Evolutionary conservation across 2,888 invertebrate species (phyloP).

Genomic region (Pyrrhosoma nymphula): DNA sequence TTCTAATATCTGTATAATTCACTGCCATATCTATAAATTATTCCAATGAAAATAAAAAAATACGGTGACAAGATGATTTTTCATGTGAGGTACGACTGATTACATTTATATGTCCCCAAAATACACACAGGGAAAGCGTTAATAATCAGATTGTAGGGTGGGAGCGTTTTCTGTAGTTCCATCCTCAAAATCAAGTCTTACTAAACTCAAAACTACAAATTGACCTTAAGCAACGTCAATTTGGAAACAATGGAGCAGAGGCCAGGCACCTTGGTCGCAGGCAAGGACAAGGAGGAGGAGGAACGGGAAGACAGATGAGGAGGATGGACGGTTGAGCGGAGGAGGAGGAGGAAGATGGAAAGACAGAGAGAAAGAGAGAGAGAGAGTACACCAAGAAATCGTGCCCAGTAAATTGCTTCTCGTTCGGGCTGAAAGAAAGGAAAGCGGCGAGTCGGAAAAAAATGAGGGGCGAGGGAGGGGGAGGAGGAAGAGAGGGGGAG

Average conservation of each 20-base stretch:
- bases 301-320: too few relatives aligned
- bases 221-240: not conserved
- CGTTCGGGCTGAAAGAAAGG: slow-evolving; percentile 49
- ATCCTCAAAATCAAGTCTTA: too few relatives aligned
- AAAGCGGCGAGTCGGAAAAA: not conserved
- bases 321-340: not conserved
- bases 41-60: too few relatives aligned
- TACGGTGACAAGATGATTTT: too few relatives aligned
- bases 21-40: too few relatives aligned
- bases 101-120: too few relatives aligned
- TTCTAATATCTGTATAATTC: too few relatives aligned
- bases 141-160: too few relatives aligned
- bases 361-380: not conserved
- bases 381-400: slow-evolving; percentile 28
- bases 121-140: too few relatives aligned
- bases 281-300: not conserved
- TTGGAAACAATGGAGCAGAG: not conserved
- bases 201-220: not conserved
- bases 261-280: not conserved
- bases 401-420: slow-evolving; percentile 52
- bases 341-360: not conserved
- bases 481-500: not conserved
- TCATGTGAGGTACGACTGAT: too few relatives aligned
- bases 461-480: not conserved
- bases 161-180: too few relatives aligned